phyloP scores from a whole-genome alignment of 2,113 vertebrate species.

The Actenoides lindsayi region DNA sequence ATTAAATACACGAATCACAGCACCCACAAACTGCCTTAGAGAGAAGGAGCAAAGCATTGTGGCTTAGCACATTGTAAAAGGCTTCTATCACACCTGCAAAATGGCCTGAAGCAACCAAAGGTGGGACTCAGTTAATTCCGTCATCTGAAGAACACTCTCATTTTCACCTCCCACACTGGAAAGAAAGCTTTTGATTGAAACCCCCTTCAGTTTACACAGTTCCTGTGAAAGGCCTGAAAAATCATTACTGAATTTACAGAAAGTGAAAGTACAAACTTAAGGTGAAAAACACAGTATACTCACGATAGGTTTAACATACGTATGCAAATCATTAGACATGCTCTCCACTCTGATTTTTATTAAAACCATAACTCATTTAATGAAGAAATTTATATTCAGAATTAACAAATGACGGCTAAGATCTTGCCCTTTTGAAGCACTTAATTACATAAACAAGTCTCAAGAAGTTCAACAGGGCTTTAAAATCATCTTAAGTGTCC shows the following conservation, averaged over 20 bases:
- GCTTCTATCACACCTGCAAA: constrained; percentile 14
- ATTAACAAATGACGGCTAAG: neutral
- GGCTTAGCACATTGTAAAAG: neutral
- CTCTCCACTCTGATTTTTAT: neutral
- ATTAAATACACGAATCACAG: neutral
- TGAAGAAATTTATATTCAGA: neutral
- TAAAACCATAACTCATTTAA: neutral
- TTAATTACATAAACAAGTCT: neutral
- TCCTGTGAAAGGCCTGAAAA: neutral
- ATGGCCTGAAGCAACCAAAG: neutral
- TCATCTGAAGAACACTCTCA: neutral
- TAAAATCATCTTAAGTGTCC: fast-evolving
- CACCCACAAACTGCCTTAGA: constrained; percentile 1
- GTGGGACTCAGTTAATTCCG: neutral
- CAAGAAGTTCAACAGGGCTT: neutral
- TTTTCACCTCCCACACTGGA: neutral
- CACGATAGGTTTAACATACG: neutral
- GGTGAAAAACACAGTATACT: neutral
- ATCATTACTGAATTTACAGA: neutral
- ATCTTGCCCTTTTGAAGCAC: neutral
- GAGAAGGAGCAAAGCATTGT: neutral
- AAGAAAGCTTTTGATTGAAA: neutral
- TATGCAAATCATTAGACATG: neutral
- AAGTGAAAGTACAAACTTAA: neutral
- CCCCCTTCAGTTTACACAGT: neutral